phyloP scores from a whole-genome alignment of 2,797 vertebrate genomes.

The Thamnophis elegans region DNA sequence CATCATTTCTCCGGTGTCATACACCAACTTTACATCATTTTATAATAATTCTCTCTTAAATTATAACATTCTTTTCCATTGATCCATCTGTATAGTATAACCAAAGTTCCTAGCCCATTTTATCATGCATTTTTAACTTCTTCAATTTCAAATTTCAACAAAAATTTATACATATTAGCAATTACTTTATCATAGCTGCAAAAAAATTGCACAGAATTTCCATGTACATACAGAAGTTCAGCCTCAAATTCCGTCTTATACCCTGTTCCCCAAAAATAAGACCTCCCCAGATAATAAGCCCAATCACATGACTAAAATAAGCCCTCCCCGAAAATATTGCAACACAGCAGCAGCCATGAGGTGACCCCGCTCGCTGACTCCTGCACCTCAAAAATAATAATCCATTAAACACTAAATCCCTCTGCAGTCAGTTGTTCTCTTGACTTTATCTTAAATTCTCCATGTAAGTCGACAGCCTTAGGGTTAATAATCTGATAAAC shows the following conservation, averaged over 20 bases:
- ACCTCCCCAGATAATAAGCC: too few relatives aligned
- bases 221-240: neutral
- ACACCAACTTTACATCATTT: neutral
- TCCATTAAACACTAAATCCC: neutral
- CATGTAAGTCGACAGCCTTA: neutral
- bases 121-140: neutral
- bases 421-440: neutral
- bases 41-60: neutral
- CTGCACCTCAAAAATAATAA: too few relatives aligned
- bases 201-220: too few relatives aligned
- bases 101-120: neutral
- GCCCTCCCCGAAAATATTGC: too few relatives aligned
- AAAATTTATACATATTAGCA: neutral
- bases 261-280: too few relatives aligned
- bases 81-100: neutral
- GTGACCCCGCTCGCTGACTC: too few relatives aligned
- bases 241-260: neutral
- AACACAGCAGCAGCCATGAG: too few relatives aligned
- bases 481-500: neutral
- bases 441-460: neutral
- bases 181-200: neutral
- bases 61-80: neutral
- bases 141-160: neutral
- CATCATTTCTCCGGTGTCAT: neutral
- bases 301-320: too few relatives aligned